Evolutionary conservation across 2,888 invertebrate genomes (phyloP).

Genomic region (Caenorhabditis afra): DNA sequence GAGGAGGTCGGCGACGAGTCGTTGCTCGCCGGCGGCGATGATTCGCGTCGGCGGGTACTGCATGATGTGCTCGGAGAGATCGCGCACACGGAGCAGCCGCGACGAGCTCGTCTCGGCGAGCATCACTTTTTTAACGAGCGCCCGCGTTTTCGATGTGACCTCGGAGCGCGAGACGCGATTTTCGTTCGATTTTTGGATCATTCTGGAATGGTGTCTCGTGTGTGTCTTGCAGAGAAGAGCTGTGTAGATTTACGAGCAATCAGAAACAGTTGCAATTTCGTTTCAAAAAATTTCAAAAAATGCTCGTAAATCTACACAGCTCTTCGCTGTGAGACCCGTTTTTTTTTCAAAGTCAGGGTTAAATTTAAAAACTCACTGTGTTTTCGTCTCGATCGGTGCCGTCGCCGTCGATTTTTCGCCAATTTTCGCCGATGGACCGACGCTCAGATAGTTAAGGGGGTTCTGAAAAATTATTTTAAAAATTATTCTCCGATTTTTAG

Average conservation of each 20-base stretch:
- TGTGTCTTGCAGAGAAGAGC: too few relatives aligned
- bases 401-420: constrained; percentile 3
- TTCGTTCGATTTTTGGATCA: constrained; percentile 62
- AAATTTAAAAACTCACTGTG: constrained; percentile 43
- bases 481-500: neutral
- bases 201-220: too few relatives aligned
- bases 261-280: constrained; percentile 3
- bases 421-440: constrained; percentile 34
- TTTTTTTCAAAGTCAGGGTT: neutral
- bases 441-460: constrained; percentile 45
- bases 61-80: constrained; percentile 73
- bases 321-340: too few relatives aligned
- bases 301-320: neutral
- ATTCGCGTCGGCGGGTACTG: constrained; percentile 73
- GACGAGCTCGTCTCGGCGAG: constrained; percentile 66
- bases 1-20: constrained; percentile 68
- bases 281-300: constrained; percentile 6
- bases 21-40: constrained; percentile 66
- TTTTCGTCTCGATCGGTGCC: constrained; percentile 44
- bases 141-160: constrained; percentile 67
- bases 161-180: constrained; percentile 69
- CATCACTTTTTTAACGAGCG: constrained; percentile 66
- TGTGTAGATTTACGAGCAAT: too few relatives aligned
- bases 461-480: constrained; percentile 30
- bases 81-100: constrained; percentile 60